These are phyloP conservation scores for Cladopsammia gracilis DNA, from an alignment of 64 coral and sea anemone genomes.

Conservation along the genomic window DNA sequence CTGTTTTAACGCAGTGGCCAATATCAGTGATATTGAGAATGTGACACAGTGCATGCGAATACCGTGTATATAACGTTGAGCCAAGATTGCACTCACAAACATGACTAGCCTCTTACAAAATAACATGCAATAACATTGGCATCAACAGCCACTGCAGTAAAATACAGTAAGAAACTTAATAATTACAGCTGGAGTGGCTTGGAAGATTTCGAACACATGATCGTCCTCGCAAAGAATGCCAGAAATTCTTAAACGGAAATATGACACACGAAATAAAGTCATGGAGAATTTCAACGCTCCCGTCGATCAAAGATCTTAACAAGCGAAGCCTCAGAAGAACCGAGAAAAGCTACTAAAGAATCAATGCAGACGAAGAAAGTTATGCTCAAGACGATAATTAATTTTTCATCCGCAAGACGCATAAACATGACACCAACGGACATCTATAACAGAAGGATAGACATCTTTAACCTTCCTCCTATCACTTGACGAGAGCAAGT, in stretches of 20 bases:
- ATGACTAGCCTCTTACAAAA: not conserved
- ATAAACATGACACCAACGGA: not conserved
- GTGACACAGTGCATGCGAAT: not conserved
- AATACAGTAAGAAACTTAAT: not conserved
- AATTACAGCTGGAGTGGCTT: not conserved
- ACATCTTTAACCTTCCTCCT: slow-evolving; percentile 15
- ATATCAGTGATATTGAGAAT: not conserved
- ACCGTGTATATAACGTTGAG: not conserved
- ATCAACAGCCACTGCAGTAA: not conserved
- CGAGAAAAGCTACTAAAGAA: not conserved
- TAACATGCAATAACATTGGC: not conserved
- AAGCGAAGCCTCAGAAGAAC: not conserved
- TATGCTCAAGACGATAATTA: slow-evolving; percentile 3
- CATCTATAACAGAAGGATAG: not conserved
- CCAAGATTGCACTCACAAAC: not conserved
- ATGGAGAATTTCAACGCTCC: not conserved
- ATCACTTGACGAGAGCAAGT: not conserved
- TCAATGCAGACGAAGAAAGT: not conserved
- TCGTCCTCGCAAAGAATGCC: slow-evolving; percentile 14
- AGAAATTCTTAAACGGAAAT: slow-evolving; percentile 43
- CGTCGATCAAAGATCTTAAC: not conserved
- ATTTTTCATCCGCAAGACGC: slow-evolving; percentile 37
- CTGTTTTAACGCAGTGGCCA: no score
- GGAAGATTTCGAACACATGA: not conserved
- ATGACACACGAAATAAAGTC: slow-evolving; percentile 6